Conservation (phyloP, 1,140 invertebrate species). For the Chironomus striatipennis region DNA sequence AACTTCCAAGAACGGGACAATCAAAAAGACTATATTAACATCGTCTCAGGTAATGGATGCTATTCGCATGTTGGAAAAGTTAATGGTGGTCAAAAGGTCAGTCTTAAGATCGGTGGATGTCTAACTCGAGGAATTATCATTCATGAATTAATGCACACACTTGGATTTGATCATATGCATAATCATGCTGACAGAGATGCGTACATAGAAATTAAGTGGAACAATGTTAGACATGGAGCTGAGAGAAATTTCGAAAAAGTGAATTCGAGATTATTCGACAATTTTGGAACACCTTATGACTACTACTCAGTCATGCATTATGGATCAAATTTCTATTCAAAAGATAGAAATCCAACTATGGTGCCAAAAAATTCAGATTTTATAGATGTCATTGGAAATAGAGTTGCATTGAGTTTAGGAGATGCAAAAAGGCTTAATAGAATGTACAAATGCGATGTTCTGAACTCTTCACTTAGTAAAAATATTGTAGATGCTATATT, state of each 20-base stretch:
- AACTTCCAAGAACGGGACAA: not conserved
- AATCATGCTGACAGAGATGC: conserved; percentile 58
- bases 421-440: conserved; percentile 38
- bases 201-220: conserved; percentile 54
- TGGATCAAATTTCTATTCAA: conserved; percentile 51
- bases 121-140: conserved; percentile 38
- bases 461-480: too few species aligned
- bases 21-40: not conserved
- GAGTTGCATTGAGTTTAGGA: conserved; percentile 53
- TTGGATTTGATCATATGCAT: conserved; percentile 67
- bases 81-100: not conserved
- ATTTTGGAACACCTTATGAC: conserved; percentile 55
- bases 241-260: conserved; percentile 65
- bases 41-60: not conserved
- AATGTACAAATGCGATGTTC: not conserved
- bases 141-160: conserved; percentile 60
- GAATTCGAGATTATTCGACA: conserved; percentile 49
- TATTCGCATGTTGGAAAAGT: not conserved
- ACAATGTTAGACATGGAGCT: conserved; percentile 53
- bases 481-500: too few species aligned
- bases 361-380: not conserved
- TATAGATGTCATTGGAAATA: conserved; percentile 46
- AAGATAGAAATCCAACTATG: conserved; percentile 42
- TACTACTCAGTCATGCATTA: conserved; percentile 68
- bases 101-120: not conserved